phyloP scores from a whole-genome alignment of 2,888 invertebrate genomes.

The Lasioglossum oenotherae region DNA sequence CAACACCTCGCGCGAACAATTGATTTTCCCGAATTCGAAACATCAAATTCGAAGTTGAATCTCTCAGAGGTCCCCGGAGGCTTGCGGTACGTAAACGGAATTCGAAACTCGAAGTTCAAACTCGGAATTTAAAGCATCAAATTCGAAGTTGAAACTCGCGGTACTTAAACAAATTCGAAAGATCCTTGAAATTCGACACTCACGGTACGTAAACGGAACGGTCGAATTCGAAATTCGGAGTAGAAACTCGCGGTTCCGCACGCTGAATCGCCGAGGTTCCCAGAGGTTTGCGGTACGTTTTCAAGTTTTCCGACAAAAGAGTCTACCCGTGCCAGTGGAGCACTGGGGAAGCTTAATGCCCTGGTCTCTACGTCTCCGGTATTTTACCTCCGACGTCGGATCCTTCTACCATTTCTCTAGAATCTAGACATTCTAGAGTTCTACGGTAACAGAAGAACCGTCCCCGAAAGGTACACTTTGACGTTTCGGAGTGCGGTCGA shows the following conservation, averaged over 20 bases:
- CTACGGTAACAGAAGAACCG: not conserved
- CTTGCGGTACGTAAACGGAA: too few relatives aligned
- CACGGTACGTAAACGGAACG: too few relatives aligned
- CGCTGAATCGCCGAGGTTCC: not conserved
- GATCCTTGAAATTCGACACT: too few relatives aligned
- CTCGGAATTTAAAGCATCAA: too few relatives aligned
- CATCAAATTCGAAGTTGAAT: not conserved
- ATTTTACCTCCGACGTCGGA: slow-evolving; percentile 18
- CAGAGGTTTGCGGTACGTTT: not conserved
- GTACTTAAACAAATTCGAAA: too few relatives aligned
- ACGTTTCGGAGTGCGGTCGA: not conserved
- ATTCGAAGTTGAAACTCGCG: too few relatives aligned
- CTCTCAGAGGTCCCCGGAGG: too few relatives aligned
- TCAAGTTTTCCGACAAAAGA: slow-evolving; percentile 31
- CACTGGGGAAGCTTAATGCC: slow-evolving; percentile 31
- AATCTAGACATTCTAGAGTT: not conserved
- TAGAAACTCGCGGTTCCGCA: not conserved
- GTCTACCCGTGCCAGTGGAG: slow-evolving; percentile 25
- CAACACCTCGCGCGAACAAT: not conserved
- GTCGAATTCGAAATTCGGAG: too few relatives aligned
- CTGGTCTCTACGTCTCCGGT: slow-evolving; percentile 10
- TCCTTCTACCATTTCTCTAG: slow-evolving; percentile 4
- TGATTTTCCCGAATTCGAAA: not conserved
- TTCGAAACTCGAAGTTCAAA: too few relatives aligned
- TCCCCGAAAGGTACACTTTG: slow-evolving; percentile 1